Base-by-base conservation (phyloP, 2,888 invertebrate species). In the Ophonus ardosiacus region DNA sequence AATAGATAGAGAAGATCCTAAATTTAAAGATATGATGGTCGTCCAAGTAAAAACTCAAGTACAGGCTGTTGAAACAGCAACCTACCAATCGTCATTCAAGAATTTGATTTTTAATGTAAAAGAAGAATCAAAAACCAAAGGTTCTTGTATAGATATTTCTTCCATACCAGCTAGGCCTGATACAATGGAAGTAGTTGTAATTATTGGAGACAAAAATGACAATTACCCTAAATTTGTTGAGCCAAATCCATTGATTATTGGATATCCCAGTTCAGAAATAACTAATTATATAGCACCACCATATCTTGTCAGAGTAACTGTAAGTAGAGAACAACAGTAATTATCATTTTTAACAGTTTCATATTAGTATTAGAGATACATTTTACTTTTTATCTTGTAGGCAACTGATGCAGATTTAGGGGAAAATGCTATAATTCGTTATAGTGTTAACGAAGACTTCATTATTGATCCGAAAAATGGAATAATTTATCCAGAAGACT, bases 401-500 rank as follows among this genome's bases (percentile, higher is more conserved):
- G 86, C 95, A 3, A 92, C 93, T 0, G 95, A 95, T 88, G 91
- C 91, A 8, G 93, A 93, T 86, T 90, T 92, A 15, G 93, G 94
- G 0, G 90, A 91, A 81, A 94, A 95, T 89, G 93, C 94, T 59
- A 91, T 90, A 84, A 90, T 93, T 78, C 89, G 89, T 76, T 92
- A 92, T 87, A 88, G 89, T 5, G 88, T 92, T 51, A 87, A 88
- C 68, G 89, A 88, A 5, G 90, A 90, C 17, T 92, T 95, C 85
- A 91, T 92, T 0, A 93, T 95, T 65, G 92, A 94, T 56, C 92
- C 93, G 0, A 88, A 90, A 18, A 93, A 93, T 3, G 95, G 95
- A 0, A 92, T 92, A 5, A 92, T 95, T 0, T 93, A 93, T 86
- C 92, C 94, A 38, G 90, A 90, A 17, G 86, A 87, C 74, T 90